Base-by-base conservation (phyloP, 2,888 invertebrate species). In the Pristionchus maxplancki region DNA sequence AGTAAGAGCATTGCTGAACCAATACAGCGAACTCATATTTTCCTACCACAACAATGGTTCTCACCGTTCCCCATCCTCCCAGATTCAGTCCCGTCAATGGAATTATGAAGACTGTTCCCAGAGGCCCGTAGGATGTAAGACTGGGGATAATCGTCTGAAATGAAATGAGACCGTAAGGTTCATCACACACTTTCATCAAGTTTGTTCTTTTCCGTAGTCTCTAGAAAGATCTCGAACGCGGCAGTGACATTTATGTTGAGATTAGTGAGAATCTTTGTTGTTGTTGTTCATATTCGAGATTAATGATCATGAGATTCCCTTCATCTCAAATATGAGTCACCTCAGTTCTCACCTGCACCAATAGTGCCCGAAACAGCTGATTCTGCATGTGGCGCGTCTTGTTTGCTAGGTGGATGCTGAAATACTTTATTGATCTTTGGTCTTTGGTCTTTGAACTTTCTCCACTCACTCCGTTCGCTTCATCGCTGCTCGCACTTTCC, bases 41-140 rank as follows among this genome's bases (percentile, higher is more conserved):
- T 11, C 11, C 2, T 50, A 50, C 9, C 20, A 62, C 20, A 62
- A n/a, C 5, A 62, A 28, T 62, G n/a, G 2, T 28, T 9, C 78
- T 24, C 9, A 78, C 78, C 78, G 78, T 44, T 78, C 78, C 78
- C 78, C 78, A 78, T n/a, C 78, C 78, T 24, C 78, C 78, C 24
- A 78, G 37, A 3, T 15, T 20, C 34, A 71, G 6, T n/a, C 78
- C 44, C 6, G 78, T 78, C n/a, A 78, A 44, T 5, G 78, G 78
- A 78, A 78, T 28, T 8, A 78, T 44, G 78, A 78, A 78, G 0
- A 78, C 78, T 1, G 17, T 40, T n/a, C 78, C 78, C 24, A 78
- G 78, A 6, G 78, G 78, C 6, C 24, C 28, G 17, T 40, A 78
- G 4, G 78, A 78, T n/a, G 78, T 78, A 2, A 78, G 44, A 9